These are phyloP conservation scores for Coptodon bakossiorum DNA, from an alignment of 2,113 vertebrate species.

Conservation along the genomic window DNA sequence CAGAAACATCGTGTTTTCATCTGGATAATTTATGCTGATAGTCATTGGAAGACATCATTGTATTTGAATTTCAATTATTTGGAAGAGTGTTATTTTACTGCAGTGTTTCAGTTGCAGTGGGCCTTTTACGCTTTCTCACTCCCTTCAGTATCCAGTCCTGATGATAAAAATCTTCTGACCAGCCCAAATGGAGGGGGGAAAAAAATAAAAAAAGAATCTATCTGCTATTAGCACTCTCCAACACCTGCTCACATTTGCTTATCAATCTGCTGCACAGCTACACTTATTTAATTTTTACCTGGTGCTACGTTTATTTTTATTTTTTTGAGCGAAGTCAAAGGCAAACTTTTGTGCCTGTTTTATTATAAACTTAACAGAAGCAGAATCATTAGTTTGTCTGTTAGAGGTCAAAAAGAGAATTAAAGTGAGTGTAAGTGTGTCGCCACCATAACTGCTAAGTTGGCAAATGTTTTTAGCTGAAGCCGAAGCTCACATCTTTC, in stretches of 20 bases:
- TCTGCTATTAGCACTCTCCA: neutral
- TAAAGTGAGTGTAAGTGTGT: neutral
- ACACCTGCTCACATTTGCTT: neutral
- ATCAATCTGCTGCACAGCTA: neutral
- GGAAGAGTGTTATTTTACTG: neutral
- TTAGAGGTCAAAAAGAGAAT: neutral
- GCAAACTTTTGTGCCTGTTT: neutral
- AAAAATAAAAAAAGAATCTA: fast-evolving
- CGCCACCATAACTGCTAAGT: neutral
- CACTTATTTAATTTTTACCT: neutral
- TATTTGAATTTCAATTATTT: neutral
- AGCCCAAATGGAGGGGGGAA: neutral
- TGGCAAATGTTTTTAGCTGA: neutral
- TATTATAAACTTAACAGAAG: neutral
- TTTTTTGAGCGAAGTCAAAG: neutral
- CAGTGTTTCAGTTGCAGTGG: neutral
- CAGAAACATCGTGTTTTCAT: neutral
- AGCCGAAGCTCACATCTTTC: neutral
- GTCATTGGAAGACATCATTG: neutral
- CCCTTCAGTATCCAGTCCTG: neutral
- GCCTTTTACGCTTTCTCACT: neutral
- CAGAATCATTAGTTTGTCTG: neutral
- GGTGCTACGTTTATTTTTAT: neutral
- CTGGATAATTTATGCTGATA: neutral
- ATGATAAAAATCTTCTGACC: neutral